Percentiles rank a stretch among this genome's conserved stretches.
These are phyloP conservation scores for Macrostomum lignano DNA, from an alignment of 1,140 invertebrate species.

Conservation along the genomic window DNA sequence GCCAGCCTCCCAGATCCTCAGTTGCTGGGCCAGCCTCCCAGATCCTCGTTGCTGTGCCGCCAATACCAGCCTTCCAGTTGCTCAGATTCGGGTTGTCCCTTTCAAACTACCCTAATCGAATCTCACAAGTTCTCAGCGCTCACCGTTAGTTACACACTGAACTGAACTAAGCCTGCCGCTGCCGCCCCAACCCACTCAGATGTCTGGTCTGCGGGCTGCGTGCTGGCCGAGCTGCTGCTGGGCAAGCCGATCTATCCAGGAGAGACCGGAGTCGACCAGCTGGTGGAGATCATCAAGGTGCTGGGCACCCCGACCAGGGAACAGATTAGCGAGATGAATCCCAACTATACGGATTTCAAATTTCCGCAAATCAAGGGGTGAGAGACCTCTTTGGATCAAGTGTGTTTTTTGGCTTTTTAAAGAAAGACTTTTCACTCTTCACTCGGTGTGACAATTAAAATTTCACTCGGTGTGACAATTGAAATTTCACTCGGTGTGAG, in stretches of 20 bases:
- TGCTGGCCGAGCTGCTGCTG: constrained; percentile 72
- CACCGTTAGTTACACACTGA: too few relatives aligned
- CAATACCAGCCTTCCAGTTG: too few relatives aligned
- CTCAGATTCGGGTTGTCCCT: too few relatives aligned
- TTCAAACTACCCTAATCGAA: too few relatives aligned
- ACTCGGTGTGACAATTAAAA: background rate
- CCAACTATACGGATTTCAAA: constrained; percentile 8
- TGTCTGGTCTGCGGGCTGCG: constrained; percentile 95
- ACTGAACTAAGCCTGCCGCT: too few relatives aligned
- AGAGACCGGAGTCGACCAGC: constrained; percentile 89
- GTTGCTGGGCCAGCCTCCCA: too few relatives aligned
- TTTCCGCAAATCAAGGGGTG: constrained; percentile 7
- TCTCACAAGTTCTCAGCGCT: too few relatives aligned
- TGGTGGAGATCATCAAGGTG: constrained; percentile 98
- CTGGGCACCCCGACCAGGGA: constrained; percentile 57
- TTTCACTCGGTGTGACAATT: too few relatives aligned
- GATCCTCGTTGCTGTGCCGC: too few relatives aligned
- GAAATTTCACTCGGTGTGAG: too few relatives aligned
- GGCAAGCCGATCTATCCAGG: constrained; percentile 97
- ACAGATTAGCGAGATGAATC: constrained; percentile 9
- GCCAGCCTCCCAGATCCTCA: too few relatives aligned
- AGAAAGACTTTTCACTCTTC: background rate
- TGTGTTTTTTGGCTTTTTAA: background rate
- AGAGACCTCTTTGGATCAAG: constrained; percentile 3
- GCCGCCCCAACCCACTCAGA: constrained; percentile 50